Conservation (phyloP, 23 tunicate species). For the Oikopleura albicans region DNA sequence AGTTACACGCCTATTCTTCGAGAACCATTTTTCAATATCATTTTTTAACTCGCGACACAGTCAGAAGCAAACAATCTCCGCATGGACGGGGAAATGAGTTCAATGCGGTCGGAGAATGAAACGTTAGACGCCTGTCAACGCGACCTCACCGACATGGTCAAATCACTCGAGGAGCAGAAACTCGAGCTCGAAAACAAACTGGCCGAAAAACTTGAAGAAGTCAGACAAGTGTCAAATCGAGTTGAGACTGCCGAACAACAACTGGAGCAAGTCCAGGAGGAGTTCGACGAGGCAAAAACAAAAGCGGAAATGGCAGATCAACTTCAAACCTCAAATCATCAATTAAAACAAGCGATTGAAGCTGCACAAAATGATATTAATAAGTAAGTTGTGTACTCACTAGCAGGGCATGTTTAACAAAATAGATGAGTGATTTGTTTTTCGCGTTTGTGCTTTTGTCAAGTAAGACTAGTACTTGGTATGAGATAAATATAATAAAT, state of each 20-base stretch:
- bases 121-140: constrained; percentile 7
- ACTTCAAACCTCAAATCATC: not conserved
- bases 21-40: no score
- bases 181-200: not conserved
- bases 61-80: not conserved
- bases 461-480: no score
- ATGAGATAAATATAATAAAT: no score
- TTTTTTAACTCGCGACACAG: no score
- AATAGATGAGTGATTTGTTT: no score
- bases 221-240: not conserved
- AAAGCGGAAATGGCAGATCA: not conserved
- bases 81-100: not conserved
- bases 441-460: no score
- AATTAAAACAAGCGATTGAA: not conserved
- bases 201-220: not conserved
- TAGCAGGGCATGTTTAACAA: no score
- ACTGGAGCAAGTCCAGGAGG: not conserved
- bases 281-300: not conserved
- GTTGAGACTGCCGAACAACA: not conserved
- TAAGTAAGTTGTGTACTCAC: not conserved
- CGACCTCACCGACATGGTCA: constrained; percentile 9
- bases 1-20: no score
- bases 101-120: not conserved
- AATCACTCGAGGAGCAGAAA: not conserved
- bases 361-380: not conserved